Evolutionary conservation across 1,140 invertebrate species (phyloP), one percentile per base, ranked within the genome.

Genomic region (Leptinotarsa undecemlineata): DNA sequence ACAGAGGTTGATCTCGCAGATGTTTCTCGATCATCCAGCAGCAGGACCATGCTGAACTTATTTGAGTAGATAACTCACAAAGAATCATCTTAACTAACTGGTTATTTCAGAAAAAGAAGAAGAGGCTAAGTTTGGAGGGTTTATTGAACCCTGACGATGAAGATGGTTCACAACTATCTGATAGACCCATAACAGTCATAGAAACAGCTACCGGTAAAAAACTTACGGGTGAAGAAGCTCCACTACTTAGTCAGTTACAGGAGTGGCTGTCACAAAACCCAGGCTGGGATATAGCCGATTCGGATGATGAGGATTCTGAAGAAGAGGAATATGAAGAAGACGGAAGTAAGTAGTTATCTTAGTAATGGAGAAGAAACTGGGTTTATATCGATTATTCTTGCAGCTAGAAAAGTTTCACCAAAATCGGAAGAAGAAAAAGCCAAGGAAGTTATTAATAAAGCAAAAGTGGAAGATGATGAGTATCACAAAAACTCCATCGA

Each of bases 401-500:
- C 20, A 64, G 63, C 63, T 33, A n/a, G 26, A 20, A 51, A 70
- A 51, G n/a, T 47, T 19, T 68, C 17, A 42, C 19, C 57, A 3
- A 72, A 72, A 72, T 72, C 60, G 15, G 33, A 69, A 42, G 71
- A 70, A 23, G 48, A 57, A 11, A 70, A 70, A 60, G 87, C 87
- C 1, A 91, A 90, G 69, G 91, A 92, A 70, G 88, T 93, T 69
- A 90, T 95, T 74, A 91, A 93, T 76, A 94, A 95, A 83, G 92
- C 92, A 5, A 95, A 95, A 86, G 71, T 72, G 1, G 95, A 97
- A 84, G 96, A 98, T 86, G 97, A 99, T 83, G 96, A 99, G 83
- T 98, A 98, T 83, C 89, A 89, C 66, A 90, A 89, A 79, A 88
- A 86, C 74, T 88, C 88, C 79, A 93, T 92, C 8, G 94, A 95